Base-by-base conservation (phyloP, 2,113 vertebrate genomes). In the Melanocharis versteri region DNA sequence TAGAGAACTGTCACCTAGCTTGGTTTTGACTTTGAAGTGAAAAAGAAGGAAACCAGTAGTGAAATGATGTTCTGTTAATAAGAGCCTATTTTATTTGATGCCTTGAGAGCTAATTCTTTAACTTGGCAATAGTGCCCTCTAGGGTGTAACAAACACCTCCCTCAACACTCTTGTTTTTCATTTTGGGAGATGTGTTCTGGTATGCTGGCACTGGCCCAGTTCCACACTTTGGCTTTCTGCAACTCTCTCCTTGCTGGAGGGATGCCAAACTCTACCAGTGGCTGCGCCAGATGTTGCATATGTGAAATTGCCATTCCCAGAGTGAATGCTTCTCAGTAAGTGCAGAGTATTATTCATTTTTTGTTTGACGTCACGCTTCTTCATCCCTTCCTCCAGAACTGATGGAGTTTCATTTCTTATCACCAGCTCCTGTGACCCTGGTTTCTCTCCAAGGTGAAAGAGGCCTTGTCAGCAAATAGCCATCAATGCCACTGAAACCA, bases 61-160 rank as follows among this genome's bases (percentile, higher is more conserved):
- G 65, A 93, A 80, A 71, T 30, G 7, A 75, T 64, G 40, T 47
- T 78, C 24, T 18, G 6, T 88, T 73, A 81, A 19, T 37, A 56
- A 56, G 51, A 73, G 39, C 54, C 58, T 71, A 15, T 81, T 85
- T 88, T 84, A 45, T 79, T 68, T 64, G 69, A n/a, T 10, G 48
- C n/a, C 65, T 53, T 7, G 76, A 81, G 45, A 88, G 51, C 39
- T 44, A 60, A 69, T 62, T 90, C 85, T 95, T 83, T 47, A 58
- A 15, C 61, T 95, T 83, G 83, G 51, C 89, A 94, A 89, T 72
- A 89, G 90, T 96, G 95, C 96, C 97, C 96, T 89, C 93, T 97
- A 95, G 88, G 83, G 96, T 83, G 72, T 75, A 70, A 78, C 18
- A 69, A 31, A 13, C 47, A 66, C 15, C 31, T 96, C 71, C 51